Conservation (phyloP, 2,113 vertebrate species). For the Hymenochirus boettgeri region DNA sequence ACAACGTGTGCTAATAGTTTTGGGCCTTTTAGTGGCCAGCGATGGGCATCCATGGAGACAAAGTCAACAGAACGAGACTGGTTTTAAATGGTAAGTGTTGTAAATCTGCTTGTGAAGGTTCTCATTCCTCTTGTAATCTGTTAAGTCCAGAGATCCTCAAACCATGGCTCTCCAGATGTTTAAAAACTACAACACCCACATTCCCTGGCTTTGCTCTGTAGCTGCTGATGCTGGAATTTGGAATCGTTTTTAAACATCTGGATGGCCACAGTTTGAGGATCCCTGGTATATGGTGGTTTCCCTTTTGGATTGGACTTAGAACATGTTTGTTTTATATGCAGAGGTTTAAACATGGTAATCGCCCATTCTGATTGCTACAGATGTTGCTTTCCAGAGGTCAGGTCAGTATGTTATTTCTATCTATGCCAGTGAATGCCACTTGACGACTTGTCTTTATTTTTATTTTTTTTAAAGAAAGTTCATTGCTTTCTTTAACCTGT, state of each 20-base stretch:
- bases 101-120: too few species aligned
- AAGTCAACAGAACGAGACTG: constrained; percentile 97
- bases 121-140: too few species aligned
- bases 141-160: too few species aligned
- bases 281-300: too few species aligned
- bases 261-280: too few species aligned
- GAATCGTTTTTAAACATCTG: too few species aligned
- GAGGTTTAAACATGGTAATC: constrained; percentile 98
- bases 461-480: constrained; percentile 93
- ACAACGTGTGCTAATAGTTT: too few species aligned
- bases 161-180: too few species aligned
- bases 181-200: too few species aligned
- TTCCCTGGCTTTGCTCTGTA: too few species aligned
- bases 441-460: constrained; percentile 43
- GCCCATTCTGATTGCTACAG: constrained; percentile 97
- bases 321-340: constrained; percentile 48
- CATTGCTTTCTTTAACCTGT: constrained; percentile 99
- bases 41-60: constrained; percentile 98
- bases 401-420: constrained; percentile 75
- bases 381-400: constrained; percentile 95
- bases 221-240: too few species aligned
- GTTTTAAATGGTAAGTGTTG: constrained; percentile 94
- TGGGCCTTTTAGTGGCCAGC: constrained; percentile 80
- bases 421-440: background rate
- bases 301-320: too few species aligned